These are phyloP conservation scores for Boloria selene DNA, from an alignment of 2,888 invertebrate genomes.

Conservation along the genomic window DNA sequence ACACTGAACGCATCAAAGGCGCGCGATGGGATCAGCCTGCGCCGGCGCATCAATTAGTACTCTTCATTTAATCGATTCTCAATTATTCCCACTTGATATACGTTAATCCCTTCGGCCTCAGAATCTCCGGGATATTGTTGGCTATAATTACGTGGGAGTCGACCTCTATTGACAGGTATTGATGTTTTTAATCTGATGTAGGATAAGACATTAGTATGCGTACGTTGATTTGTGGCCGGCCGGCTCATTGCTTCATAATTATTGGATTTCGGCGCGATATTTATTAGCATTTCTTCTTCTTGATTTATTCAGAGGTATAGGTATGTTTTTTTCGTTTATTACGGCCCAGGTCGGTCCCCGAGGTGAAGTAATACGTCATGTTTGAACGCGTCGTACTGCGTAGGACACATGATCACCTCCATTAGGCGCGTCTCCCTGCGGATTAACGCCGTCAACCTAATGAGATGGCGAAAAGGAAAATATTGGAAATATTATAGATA, in stretches of 20 bases:
- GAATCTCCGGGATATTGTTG: conserved; percentile 79
- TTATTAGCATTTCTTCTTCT: conserved; percentile 78
- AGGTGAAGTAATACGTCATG: conserved; percentile 76
- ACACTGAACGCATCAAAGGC: conserved; percentile 30
- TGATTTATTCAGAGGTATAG: conserved; percentile 65
- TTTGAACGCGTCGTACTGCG: conserved; percentile 74
- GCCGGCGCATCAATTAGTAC: conserved; percentile 81
- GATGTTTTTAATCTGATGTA: conserved; percentile 83
- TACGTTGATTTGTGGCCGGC: conserved; percentile 75
- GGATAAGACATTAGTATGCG: conserved; percentile 81
- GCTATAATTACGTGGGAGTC: conserved; percentile 81
- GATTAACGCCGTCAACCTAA: conserved; percentile 76
- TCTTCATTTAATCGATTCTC: conserved; percentile 82
- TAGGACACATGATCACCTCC: conserved; percentile 79
- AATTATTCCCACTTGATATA: conserved; percentile 80
- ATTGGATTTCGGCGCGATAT: conserved; percentile 79
- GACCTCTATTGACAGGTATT: conserved; percentile 81
- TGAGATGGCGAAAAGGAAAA: conserved; percentile 77
- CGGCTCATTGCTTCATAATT: conserved; percentile 79
- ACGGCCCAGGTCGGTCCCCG: conserved; percentile 58
- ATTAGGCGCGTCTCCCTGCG: conserved; percentile 76
- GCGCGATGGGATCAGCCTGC: conserved; percentile 60
- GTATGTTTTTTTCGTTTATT: conserved; percentile 63
- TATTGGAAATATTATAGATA: conserved; percentile 65
- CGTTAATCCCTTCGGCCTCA: conserved; percentile 74